These are phyloP conservation scores for Incurvaria masculella DNA, from an alignment of 2,888 invertebrate species.

Conservation along the genomic window DNA sequence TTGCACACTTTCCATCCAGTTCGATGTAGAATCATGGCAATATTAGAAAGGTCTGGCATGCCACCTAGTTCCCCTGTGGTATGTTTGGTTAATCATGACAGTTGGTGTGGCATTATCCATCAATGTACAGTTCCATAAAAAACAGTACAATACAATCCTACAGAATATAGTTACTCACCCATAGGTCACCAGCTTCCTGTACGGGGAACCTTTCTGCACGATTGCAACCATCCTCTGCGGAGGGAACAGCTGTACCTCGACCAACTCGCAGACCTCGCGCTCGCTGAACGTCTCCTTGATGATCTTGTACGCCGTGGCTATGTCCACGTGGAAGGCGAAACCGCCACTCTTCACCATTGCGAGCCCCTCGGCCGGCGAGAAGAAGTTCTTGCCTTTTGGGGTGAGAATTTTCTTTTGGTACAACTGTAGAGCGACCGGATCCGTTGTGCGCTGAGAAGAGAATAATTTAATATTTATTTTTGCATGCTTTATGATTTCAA, in stretches of 20 bases:
- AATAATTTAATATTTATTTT: neutral
- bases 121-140: too few relatives aligned
- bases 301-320: conserved; percentile 63
- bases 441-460: conserved; percentile 58
- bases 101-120: too few relatives aligned
- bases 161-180: too few relatives aligned
- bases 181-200: conserved; percentile 58
- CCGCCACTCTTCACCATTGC: conserved; percentile 59
- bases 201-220: conserved; percentile 59
- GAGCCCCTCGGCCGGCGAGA: conserved; percentile 54
- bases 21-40: too few relatives aligned
- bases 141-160: too few relatives aligned
- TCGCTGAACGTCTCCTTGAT: conserved; percentile 63
- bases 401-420: conserved; percentile 56
- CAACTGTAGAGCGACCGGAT: conserved; percentile 57
- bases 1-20: too few relatives aligned
- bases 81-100: too few relatives aligned
- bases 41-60: too few relatives aligned
- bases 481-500: too few relatives aligned
- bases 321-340: conserved; percentile 69
- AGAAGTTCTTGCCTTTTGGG: conserved; percentile 38
- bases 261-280: conserved; percentile 64
- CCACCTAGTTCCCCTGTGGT: too few relatives aligned
- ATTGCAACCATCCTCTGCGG: conserved; percentile 56
- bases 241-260: conserved; percentile 60